Conservation (phyloP, 92 coral and sea anemone species). For the Anthopleura xanthogrammica region DNA sequence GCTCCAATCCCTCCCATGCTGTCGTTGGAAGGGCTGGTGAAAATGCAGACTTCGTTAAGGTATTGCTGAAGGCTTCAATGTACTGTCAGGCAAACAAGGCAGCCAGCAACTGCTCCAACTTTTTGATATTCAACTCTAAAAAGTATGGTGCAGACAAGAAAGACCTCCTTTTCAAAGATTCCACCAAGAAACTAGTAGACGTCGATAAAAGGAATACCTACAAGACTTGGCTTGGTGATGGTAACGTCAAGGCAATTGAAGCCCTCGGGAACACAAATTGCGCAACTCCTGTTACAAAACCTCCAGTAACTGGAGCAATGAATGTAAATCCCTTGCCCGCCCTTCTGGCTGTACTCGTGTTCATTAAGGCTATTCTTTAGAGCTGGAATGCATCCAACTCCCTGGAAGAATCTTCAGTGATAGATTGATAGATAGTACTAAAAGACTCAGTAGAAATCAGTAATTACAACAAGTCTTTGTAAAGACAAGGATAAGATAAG, state of each 20-base stretch:
- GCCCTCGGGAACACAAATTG: background rate
- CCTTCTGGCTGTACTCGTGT: too few relatives aligned
- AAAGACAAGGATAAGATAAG: too few relatives aligned
- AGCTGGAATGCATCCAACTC: too few relatives aligned
- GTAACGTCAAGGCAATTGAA: background rate
- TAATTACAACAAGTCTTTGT: too few relatives aligned
- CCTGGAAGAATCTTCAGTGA: too few relatives aligned
- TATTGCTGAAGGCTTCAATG: conserved; percentile 31
- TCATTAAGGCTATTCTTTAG: too few relatives aligned
- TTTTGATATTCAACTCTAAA: conserved; percentile 45
- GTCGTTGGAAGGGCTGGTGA: conserved; percentile 41
- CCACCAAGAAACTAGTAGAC: conserved; percentile 35
- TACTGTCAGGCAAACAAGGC: conserved; percentile 17
- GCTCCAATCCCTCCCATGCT: conserved; percentile 38
- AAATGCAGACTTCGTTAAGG: conserved; percentile 3
- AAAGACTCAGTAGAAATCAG: too few relatives aligned
- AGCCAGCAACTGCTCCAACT: conserved; percentile 19
- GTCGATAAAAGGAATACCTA: conserved; percentile 12
- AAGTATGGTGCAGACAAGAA: conserved; percentile 6
- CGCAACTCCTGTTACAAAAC: too few relatives aligned
- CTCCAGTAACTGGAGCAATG: too few relatives aligned
- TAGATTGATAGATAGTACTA: too few relatives aligned
- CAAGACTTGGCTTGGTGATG: conserved; percentile 29
- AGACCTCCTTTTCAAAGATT: conserved; percentile 46
- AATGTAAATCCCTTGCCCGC: too few relatives aligned